Conservation (phyloP, 35 echinoderm and acorn worm genomes). For the Stichopus chloronotus region DNA sequence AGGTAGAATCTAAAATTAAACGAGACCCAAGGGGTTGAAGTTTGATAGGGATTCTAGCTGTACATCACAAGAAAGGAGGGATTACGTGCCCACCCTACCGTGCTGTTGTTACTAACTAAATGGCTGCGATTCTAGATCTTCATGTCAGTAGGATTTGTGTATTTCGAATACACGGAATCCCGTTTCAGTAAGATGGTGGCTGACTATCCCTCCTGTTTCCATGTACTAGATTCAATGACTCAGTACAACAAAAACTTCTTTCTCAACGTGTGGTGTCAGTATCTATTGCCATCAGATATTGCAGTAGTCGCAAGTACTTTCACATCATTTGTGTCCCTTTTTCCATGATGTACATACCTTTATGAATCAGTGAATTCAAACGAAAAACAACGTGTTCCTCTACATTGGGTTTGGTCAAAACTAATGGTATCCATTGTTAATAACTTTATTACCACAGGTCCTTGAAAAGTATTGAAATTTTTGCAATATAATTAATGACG, state of each 20-base stretch:
- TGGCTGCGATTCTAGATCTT: background rate
- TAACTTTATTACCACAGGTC: background rate
- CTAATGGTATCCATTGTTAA: background rate
- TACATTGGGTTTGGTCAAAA: background rate
- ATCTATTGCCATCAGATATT: conserved; percentile 23
- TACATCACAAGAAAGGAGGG: too few relatives aligned
- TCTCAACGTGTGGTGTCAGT: background rate
- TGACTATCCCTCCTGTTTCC: background rate
- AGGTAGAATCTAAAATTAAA: too few relatives aligned
- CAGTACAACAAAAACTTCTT: background rate
- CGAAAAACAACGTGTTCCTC: background rate
- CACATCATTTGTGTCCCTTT: background rate
- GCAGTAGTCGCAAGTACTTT: conserved; percentile 3
- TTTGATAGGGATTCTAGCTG: too few relatives aligned
- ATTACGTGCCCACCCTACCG: too few relatives aligned
- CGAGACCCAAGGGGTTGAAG: too few relatives aligned
- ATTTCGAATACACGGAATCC: background rate
- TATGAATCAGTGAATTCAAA: background rate
- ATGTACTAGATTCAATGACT: background rate
- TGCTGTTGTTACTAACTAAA: conserved; percentile 1
- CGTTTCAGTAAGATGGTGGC: background rate
- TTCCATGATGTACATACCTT: background rate
- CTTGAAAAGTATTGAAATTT: conserved; percentile 9
- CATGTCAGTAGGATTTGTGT: background rate
- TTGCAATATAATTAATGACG: background rate